Evolutionary conservation across 2,113 vertebrate genomes (phyloP), one percentile per base, ranked within the genome.

Genomic region (Stomatorhinus ivindoensis): DNA sequence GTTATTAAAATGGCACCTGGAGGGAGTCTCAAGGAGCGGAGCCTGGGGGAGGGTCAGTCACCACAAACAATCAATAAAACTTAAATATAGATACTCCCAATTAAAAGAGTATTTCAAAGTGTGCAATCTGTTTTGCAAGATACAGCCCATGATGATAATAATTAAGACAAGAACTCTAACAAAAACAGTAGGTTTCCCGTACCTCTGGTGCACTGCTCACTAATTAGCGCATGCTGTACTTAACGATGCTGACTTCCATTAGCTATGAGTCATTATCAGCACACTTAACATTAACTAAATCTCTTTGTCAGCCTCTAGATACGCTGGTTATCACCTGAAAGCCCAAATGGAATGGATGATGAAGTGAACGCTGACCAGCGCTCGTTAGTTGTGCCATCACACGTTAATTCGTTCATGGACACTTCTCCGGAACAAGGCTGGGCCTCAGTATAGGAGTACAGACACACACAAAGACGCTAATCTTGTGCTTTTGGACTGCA

Each of bases 1-100:
- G 27, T 69, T 69, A 69, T 69, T 31, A 13, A 73, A 35, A 73
- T 17, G n/a, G n/a, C 31, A 80, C 73, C 42, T 80, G 31, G 4
- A 80, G 13, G 15, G 73, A 42, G 35, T 19, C 1, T 76, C 13
- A 24, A 76, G 21, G 2, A 76, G 69, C 19, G 11, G 35, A 35
- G 35, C 31, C 69, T 42, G 13, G 4, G 73, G 35, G 35, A 80
- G 17, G 10, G 13, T 42, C 19, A 80, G 31, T 80, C 73, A 42
- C 35, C 73, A 42, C 73, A 80, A 80, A 80, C 35, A 42, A 80
- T 80, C 31, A 80, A 80, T 42, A 42, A 80, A 80, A 80, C 73
- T 80, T 80, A 80, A 80, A 80, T 80, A 80, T 80, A 80, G 31
- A 42, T 42, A 80, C 73, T 80, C 73, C 73, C 31, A 80, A 80